Evolutionary conservation across 2,113 vertebrate genomes (phyloP).

Genomic region (Charina bottae): DNA sequence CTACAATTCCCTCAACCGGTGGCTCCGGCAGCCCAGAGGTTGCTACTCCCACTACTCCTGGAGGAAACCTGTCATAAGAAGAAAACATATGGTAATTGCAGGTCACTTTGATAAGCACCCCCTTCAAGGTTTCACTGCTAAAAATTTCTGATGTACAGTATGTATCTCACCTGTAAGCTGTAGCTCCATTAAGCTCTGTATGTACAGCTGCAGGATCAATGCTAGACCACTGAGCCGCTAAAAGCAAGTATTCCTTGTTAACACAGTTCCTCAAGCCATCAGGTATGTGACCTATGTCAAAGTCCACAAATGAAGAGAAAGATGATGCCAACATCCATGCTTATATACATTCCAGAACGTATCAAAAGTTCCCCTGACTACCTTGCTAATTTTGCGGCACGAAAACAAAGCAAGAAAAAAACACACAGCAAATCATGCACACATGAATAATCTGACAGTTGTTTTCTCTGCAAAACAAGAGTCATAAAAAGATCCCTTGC

Average conservation of each 20-base stretch:
- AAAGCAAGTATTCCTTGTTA: constrained; percentile 93
- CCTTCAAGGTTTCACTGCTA: not conserved
- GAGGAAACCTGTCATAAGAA: constrained; percentile 82
- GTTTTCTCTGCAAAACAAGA: constrained; percentile 16
- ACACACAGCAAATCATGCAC: not conserved
- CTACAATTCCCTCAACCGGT: constrained; percentile 84
- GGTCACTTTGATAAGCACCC: constrained; percentile 27
- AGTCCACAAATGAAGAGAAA: constrained; percentile 33
- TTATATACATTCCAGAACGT: constrained; percentile 31
- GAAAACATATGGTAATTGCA: constrained; percentile 50
- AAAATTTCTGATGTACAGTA: no score
- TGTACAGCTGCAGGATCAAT: constrained; percentile 88
- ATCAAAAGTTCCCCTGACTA: not conserved
- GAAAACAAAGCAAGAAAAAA: not conserved
- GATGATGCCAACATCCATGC: not conserved
- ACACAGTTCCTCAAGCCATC: constrained; percentile 93
- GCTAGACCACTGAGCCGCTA: constrained; percentile 89
- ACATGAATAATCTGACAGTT: not conserved
- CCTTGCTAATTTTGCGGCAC: constrained; percentile 21
- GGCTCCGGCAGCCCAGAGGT: constrained; percentile 81
- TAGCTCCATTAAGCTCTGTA: constrained; percentile 88
- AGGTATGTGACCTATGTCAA: constrained; percentile 85
- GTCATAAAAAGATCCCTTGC: constrained; percentile 5
- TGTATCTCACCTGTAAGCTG: constrained; percentile 81
- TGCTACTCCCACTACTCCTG: constrained; percentile 86